Conservation (phyloP, 1,140 invertebrate genomes). For the Cydia amplana region DNA sequence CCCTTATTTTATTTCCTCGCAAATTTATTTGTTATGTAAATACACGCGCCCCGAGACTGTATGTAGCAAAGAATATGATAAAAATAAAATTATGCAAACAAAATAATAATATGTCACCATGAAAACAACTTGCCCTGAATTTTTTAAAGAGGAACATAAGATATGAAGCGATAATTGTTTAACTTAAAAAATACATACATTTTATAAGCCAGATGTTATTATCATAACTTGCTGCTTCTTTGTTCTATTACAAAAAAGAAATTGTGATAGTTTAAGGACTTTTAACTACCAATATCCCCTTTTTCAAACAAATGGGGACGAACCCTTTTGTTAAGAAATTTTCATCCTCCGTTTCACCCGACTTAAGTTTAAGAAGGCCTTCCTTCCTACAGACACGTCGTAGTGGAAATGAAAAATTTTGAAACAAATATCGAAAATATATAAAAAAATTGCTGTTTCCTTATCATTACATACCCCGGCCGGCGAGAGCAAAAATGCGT, state of each 20-base stretch:
- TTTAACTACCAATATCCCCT: neutral
- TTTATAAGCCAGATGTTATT: too few species aligned
- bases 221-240: too few species aligned
- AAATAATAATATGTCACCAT: slow-evolving; percentile 25
- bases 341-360: neutral
- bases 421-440: too few species aligned
- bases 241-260: too few species aligned
- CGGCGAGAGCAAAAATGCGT: too few species aligned
- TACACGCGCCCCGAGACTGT: slow-evolving; percentile 15
- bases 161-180: neutral
- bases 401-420: too few species aligned
- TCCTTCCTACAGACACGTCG: too few species aligned
- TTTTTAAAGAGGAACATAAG: neutral
- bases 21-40: slow-evolving; percentile 31
- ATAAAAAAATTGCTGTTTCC: too few species aligned
- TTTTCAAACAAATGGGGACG: neutral
- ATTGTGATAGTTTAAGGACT: too few species aligned
- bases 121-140: neutral
- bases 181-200: neutral
- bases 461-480: too few species aligned
- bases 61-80: slow-evolving; percentile 22
- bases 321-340: neutral
- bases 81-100: slow-evolving; percentile 29
- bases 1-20: slow-evolving; percentile 28
- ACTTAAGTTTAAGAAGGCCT: neutral